Evolutionary conservation across 2,797 vertebrate genomes (phyloP).

Genomic region (Rhynchonycteris naso): DNA sequence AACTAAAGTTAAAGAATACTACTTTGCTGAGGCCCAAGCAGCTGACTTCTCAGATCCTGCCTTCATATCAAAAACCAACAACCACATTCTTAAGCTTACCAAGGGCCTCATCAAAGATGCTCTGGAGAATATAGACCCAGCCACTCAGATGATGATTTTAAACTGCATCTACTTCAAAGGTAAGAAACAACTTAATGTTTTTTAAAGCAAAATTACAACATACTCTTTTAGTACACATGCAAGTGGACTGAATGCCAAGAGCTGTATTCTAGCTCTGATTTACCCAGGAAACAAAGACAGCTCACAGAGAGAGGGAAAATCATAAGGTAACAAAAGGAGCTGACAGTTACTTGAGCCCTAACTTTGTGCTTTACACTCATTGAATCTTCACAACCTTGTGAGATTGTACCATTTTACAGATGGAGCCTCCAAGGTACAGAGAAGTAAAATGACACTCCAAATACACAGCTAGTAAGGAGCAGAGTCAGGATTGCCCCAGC

Average conservation of each 20-base stretch:
- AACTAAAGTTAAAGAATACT: slow-evolving; percentile 90
- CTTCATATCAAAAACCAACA: slow-evolving; percentile 92
- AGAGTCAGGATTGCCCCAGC: background rate
- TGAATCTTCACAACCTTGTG: background rate
- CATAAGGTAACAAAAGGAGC: background rate
- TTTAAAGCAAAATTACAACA: background rate
- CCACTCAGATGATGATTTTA: slow-evolving; percentile 94
- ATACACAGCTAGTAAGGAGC: background rate
- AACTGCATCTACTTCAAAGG: slow-evolving; percentile 99
- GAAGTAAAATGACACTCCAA: background rate
- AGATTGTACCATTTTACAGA: background rate
- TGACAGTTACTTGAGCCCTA: background rate
- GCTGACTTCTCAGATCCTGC: slow-evolving; percentile 93
- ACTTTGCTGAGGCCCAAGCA: slow-evolving; percentile 94
- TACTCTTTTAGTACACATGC: background rate
- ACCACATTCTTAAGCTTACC: slow-evolving; percentile 93
- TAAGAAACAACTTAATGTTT: slow-evolving; percentile 79
- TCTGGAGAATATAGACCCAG: slow-evolving; percentile 91
- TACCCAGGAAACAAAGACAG: background rate
- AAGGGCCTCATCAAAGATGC: slow-evolving; percentile 96
- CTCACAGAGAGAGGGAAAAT: background rate
- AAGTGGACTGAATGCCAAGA: background rate
- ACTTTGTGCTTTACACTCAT: background rate
- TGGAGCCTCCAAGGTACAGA: background rate
- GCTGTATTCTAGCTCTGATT: background rate